A percentile compares a stretch with the other conserved stretches of the same genome.
These are phyloP conservation scores for Noctilio leporinus DNA, from an alignment of 2,113 vertebrate genomes.

Conservation along the genomic window DNA sequence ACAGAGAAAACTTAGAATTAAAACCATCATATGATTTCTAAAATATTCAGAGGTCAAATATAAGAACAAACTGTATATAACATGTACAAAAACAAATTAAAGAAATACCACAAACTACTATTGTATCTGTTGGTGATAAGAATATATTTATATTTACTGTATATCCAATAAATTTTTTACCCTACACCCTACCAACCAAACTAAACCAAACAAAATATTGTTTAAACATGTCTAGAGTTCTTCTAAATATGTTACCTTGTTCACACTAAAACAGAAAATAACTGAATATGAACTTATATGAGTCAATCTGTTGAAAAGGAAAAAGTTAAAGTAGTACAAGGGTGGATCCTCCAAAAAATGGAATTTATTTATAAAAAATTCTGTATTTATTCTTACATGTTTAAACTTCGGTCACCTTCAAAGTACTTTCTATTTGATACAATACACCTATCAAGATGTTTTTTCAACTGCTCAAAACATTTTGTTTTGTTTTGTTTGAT, in stretches of 20 bases:
- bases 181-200: background rate
- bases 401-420: too few relatives aligned
- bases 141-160: background rate
- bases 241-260: constrained; percentile 2
- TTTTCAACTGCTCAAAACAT: too few relatives aligned
- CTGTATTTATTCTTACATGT: too few relatives aligned
- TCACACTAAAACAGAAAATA: background rate
- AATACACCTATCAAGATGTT: too few relatives aligned
- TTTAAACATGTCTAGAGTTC: background rate
- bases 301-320: background rate
- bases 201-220: background rate
- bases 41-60: background rate
- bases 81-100: background rate
- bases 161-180: background rate
- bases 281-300: background rate
- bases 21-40: background rate
- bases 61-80: background rate
- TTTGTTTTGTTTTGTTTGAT: too few relatives aligned
- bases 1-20: constrained; percentile 7
- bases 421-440: too few relatives aligned
- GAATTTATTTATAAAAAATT: too few relatives aligned
- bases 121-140: background rate
- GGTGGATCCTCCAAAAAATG: too few relatives aligned
- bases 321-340: background rate
- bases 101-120: background rate